Evolutionary conservation across 2,888 invertebrate genomes (phyloP), one percentile per base, ranked within the genome.

Genomic region (Eumacrocentrus americanus): DNA sequence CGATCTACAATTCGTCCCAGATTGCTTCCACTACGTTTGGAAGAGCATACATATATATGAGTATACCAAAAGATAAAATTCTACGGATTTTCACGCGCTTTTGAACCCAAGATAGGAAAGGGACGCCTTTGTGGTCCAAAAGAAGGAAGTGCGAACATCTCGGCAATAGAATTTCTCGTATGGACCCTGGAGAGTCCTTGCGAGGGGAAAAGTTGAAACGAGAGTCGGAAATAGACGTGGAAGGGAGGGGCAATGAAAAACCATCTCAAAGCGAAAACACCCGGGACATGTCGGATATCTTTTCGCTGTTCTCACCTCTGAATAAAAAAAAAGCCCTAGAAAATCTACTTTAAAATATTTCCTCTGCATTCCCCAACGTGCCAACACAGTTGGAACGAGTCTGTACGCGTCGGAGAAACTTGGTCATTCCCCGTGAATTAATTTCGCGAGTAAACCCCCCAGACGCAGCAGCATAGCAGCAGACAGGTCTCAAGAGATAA

Each of bases 361-460:
- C 29, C 23, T 29, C 14, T 6, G 14, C 25, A 29, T 48, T 14
- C 9, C 25, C 23, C 22, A 40, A 52, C 16, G 52, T 40, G 38
- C 40, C 12, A 52, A n/a, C n/a, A 37, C 52, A 52, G 12, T 23
- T 14, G 14, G 16, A 14, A 25, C 12, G 38, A n/a, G n/a, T n/a
- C n/a, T n/a, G n/a, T n/a, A n/a, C n/a, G n/a, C n/a, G 11, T 7
- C 0, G 20, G 12, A 12, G 38, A 25, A 51, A 52, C 52, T 52
- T 52, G 52, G 52, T 12, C 40, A 40, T 52, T 52, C 40, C 11
- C 20, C 6, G 25, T 52, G 25, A 40, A 52, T 52, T 52, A 52
- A 52, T 52, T 52, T 16, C 38, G 23, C 16, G 16, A 9, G 40
- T 52, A n/a, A 52, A 52, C 37, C 38, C n/a, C n/a, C n/a, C n/a